Percentiles rank a stretch among this genome's conserved stretches.
Evolutionary conservation across 2,888 invertebrate species (phyloP).

Genomic region (Parascotia fuliginaria): DNA sequence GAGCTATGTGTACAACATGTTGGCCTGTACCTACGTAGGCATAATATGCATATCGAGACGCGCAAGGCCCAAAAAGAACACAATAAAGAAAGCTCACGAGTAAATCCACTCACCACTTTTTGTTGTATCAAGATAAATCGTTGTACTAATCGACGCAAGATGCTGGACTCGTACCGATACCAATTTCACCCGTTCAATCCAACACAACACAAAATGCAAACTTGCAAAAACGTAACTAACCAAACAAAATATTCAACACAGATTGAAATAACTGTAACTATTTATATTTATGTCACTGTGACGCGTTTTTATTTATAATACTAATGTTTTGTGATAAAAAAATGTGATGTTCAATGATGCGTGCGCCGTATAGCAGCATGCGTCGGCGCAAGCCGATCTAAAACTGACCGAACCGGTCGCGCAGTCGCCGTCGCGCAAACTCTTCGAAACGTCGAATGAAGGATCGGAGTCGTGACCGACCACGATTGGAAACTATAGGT

Average conservation of each 20-base stretch:
- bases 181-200: slow-evolving; percentile 63
- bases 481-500: slow-evolving; percentile 41
- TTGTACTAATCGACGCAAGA: slow-evolving; percentile 66
- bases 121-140: slow-evolving; percentile 70
- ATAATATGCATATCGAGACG: slow-evolving; percentile 30
- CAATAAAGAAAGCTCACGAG: slow-evolving; percentile 52
- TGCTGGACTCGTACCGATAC: slow-evolving; percentile 56
- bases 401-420: slow-evolving; percentile 80
- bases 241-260: slow-evolving; percentile 15
- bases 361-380: slow-evolving; percentile 52
- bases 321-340: slow-evolving; percentile 51
- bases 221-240: slow-evolving; percentile 38
- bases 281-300: slow-evolving; percentile 26
- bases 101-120: slow-evolving; percentile 66
- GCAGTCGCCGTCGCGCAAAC: slow-evolving; percentile 65
- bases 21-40: neutral
- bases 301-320: slow-evolving; percentile 45
- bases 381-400: slow-evolving; percentile 69
- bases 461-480: slow-evolving; percentile 58
- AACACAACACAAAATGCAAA: slow-evolving; percentile 44
- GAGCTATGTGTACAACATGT: too few relatives aligned
- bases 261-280: slow-evolving; percentile 6
- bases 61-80: slow-evolving; percentile 46
- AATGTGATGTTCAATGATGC: slow-evolving; percentile 58
- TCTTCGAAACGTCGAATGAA: slow-evolving; percentile 53